Conservation (phyloP, 2,888 invertebrate species). For the Arctia plantaginis region DNA sequence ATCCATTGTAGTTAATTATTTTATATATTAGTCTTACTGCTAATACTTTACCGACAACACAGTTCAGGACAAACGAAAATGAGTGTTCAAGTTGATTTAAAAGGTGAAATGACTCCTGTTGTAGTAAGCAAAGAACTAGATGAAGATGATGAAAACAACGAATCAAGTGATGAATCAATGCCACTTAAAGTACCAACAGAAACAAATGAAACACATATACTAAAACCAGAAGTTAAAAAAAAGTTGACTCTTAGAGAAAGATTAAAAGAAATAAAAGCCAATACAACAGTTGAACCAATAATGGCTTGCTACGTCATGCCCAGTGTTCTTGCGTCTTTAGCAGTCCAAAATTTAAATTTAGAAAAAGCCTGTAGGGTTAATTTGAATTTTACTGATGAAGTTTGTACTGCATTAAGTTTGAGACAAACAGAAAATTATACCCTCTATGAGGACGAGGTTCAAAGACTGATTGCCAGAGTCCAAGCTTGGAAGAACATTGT, state of each 20-base stretch:
- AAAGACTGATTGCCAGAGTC: conserved; percentile 91
- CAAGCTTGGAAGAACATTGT: conserved; percentile 94
- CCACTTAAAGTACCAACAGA: conserved; percentile 63
- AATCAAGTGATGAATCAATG: conserved; percentile 59
- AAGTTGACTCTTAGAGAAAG: conserved; percentile 67
- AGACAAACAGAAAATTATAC: conserved; percentile 89
- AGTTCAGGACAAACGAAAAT: conserved; percentile 24
- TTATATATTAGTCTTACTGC: conserved; percentile 42
- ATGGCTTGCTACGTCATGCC: conserved; percentile 90
- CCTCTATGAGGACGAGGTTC: conserved; percentile 87
- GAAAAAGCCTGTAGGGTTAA: conserved; percentile 95
- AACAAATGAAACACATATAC: conserved; percentile 37
- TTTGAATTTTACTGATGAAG: conserved; percentile 88
- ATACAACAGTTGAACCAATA: conserved; percentile 91
- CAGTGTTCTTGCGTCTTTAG: conserved; percentile 89
- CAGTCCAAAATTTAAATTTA: conserved; percentile 89
- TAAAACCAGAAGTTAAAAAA: conserved; percentile 49
- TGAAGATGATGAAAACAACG: conserved; percentile 53
- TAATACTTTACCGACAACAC: conserved; percentile 26
- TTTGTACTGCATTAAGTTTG: conserved; percentile 91
- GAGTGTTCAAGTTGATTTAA: conserved; percentile 28
- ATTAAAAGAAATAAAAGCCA: conserved; percentile 73
- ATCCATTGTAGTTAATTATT: conserved; percentile 37
- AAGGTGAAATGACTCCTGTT: conserved; percentile 33
- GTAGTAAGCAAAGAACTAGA: conserved; percentile 41